phyloP scores from a whole-genome alignment of 2,113 vertebrate genomes.

The Thymallus thymallus region DNA sequence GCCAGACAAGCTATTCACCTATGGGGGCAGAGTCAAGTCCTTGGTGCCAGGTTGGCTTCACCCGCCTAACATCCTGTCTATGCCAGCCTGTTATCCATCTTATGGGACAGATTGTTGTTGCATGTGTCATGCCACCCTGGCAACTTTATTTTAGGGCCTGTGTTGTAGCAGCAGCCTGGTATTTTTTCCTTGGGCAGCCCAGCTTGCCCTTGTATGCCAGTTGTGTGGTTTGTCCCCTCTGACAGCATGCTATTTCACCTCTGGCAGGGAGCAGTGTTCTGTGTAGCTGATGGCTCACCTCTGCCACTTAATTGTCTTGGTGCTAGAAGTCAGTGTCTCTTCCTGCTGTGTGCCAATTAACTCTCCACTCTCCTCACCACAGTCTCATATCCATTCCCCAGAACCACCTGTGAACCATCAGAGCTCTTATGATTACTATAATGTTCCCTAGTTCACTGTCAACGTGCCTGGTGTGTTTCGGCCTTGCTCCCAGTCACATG shows the following conservation, averaged over 20 bases:
- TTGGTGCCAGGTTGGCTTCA: background rate
- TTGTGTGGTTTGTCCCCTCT: slow-evolving; percentile 11
- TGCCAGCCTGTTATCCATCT: too few species aligned
- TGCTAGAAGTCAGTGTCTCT: background rate
- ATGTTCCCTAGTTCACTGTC: too few species aligned
- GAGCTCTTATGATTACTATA: too few species aligned
- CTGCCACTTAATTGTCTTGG: background rate
- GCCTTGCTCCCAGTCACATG: background rate
- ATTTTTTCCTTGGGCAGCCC: slow-evolving; percentile 15
- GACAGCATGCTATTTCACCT: slow-evolving; percentile 4
- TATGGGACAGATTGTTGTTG: too few species aligned
- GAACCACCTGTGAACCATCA: too few species aligned
- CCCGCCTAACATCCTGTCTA: too few species aligned
- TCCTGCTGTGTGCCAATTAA: too few species aligned
- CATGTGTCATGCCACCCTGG: background rate
- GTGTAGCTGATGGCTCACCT: background rate
- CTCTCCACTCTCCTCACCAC: too few species aligned
- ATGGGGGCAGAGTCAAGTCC: background rate
- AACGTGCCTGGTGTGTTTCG: too few species aligned
- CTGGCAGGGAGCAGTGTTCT: background rate
- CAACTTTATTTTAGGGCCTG: background rate
- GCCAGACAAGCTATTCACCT: background rate
- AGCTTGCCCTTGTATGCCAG: slow-evolving; percentile 12
- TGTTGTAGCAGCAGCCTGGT: background rate
- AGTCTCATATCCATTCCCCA: too few species aligned